Base-by-base conservation (phyloP, 2,113 vertebrate species). In the Elachura formosa region DNA sequence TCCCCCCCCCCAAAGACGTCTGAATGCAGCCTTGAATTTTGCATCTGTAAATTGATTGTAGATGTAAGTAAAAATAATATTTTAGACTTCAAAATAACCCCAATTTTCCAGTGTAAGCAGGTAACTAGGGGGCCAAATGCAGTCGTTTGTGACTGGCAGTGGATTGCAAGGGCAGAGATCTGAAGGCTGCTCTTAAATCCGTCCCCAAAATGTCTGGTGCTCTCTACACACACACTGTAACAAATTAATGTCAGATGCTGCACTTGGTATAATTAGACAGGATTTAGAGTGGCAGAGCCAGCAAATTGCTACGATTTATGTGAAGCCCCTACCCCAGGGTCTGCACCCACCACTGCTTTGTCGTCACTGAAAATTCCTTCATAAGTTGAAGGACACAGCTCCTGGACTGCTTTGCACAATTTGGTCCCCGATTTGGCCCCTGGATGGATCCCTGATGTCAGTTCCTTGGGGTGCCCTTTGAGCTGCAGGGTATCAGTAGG, bases 181-280 rank as follows among this genome's bases (percentile, higher is more conserved):
- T 94, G 86, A 87, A 86, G 48, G 45, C 87, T 89, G 51, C 56
- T 91, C 69, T 94, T 91, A 77, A 89, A 94, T 82, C 74, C 12
- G 5, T 84, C 84, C 97, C 92, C 88, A 83, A 94, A 95, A 93
- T 43, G 67, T 92, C 86, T 78, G 49, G 34, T 41, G 71, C 80
- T 95, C 77, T 10, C 1, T 78, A 66, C 25, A 51, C 48, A 76
- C 90, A 93, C 72, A 79, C 54, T 87, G 73, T 69, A 89, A 81
- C 67, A 87, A 90, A 96, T 95, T 86, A 94, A 85, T 89, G 84
- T 93, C 95, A 94, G 90, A 93, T 90, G 93, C 79, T 90, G 48
- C 85, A 84, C 64, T 94, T 43, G 76, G 88, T 85, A 86, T 76
- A 95, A 94, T 97, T 91, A 94, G 87, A 92, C 31, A 38, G 38